Base-by-base conservation (phyloP, 1,140 invertebrate genomes). In the Zaprionus capensis region DNA sequence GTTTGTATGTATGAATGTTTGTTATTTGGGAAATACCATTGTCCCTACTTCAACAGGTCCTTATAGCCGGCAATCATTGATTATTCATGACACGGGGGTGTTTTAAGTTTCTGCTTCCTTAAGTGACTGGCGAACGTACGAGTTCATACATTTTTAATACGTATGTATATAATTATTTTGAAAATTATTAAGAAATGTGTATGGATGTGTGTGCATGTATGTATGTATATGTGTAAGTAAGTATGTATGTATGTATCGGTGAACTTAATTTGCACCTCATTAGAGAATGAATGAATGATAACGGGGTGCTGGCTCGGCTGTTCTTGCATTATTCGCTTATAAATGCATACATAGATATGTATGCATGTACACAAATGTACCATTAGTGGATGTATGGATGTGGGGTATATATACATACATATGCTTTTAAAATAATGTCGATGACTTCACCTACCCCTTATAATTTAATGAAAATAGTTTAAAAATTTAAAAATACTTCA, bases 1-100 rank as follows among this genome's bases (percentile, higher is more conserved):
- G 41, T 17, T n/a, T 17, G 34, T 44, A 17, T 44, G 17, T 49
- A 12, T 20, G 11, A 1, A 11, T 5, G 20, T 51, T 20, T 24
- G 3, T 51, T 49, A 20, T 20, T 49, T 5, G 17, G 46, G 20
- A 20, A 22, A 49, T 12, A 49, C 22, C 46, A 24, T 51, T 24
- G 46, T 51, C 46, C 17, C 17, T 24, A 51, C 22, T 51, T 51
- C 46, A 51, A 51, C 46, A 51, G 46, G 46, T 51, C 11, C 22
- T 14, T 24, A 22, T 24, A 12, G 20, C 46, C 46, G 17, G 46
- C 46, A 51, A 14, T 51, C 46, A 51, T 51, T 51, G 46, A 51
- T 51, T 51, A 24, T 51, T 51, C 11, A 51, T 24, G 11, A 51
- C 22, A 51, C 9, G 11, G 46, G 20, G 46, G 15, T 46, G 15